A percentile compares a stretch with the other conserved stretches of the same genome.
Evolutionary conservation across 2,113 vertebrate genomes (phyloP).

Genomic region (Passer montanus): DNA sequence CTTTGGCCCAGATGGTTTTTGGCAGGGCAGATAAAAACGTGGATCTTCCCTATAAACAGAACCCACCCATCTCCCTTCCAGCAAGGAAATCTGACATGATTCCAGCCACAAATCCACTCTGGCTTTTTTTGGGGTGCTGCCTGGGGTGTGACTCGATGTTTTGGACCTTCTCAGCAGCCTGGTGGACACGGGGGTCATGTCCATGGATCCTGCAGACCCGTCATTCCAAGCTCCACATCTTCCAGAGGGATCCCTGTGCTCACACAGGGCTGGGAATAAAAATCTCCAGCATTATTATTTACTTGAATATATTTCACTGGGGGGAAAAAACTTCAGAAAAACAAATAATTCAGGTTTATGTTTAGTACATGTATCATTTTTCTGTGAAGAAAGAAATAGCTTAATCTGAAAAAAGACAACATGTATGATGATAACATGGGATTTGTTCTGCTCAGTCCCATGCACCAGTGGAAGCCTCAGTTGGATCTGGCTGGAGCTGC

Average conservation of each 20-base stretch:
- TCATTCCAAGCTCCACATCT: neutral
- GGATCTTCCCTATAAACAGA: neutral
- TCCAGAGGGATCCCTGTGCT: neutral
- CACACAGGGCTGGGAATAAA: neutral
- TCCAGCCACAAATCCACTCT: neutral
- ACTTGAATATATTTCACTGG: neutral
- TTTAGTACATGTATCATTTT: neutral
- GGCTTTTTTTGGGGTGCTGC: accelerated
- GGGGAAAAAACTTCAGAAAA: neutral
- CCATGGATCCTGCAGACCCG: accelerated
- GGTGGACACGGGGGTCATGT: neutral
- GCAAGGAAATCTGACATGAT: neutral
- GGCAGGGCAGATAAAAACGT: neutral
- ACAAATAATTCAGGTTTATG: neutral
- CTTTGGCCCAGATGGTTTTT: neutral
- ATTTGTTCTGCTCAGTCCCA: accelerated
- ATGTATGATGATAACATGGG: neutral
- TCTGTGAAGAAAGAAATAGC: neutral
- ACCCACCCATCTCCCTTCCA: neutral
- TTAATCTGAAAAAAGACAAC: neutral
- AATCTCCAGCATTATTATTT: neutral
- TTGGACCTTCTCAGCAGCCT: neutral
- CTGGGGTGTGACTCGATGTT: accelerated
- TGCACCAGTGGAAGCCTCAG: neutral
- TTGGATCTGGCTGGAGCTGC: neutral